A percentile compares a stretch with the other conserved stretches of the same genome.
Evolutionary conservation across 2,113 vertebrate genomes (phyloP).

Genomic region (Micronycteris hirsuta): DNA sequence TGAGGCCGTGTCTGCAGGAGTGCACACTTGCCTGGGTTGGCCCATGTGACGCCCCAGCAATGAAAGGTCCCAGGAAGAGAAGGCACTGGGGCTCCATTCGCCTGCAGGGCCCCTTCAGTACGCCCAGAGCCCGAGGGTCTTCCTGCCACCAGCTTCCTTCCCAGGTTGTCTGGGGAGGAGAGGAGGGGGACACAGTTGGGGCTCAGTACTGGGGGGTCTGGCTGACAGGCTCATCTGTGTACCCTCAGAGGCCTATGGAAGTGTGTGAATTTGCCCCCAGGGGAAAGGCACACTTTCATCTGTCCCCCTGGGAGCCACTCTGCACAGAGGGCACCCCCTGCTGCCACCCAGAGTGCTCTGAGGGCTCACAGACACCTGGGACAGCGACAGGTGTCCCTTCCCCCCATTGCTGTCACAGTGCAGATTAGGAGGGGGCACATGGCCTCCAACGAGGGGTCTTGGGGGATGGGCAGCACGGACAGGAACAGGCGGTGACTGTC

Average conservation of each 20-base stretch:
- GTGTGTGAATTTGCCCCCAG: not conserved
- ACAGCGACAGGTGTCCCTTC: not conserved
- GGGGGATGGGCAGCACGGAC: not conserved
- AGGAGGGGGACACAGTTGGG: no score
- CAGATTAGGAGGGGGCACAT: accelerated
- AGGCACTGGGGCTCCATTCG: accelerated
- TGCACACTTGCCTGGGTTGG: accelerated
- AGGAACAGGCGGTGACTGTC: accelerated
- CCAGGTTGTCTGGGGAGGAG: not conserved
- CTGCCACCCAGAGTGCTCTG: no score
- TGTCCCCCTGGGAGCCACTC: not conserved
- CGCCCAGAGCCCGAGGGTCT: not conserved
- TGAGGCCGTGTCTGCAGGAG: not conserved
- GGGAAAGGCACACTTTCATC: accelerated
- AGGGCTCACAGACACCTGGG: accelerated
- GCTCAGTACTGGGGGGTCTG: not conserved
- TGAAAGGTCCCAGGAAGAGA: not conserved
- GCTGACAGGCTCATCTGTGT: not conserved
- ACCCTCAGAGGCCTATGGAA: not conserved
- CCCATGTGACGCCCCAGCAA: accelerated
- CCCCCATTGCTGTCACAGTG: not conserved
- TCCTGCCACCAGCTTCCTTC: not conserved
- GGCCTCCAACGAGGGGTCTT: not conserved
- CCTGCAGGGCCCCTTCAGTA: no score
- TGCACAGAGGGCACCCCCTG: not conserved